phyloP scores from a whole-genome alignment of 2,797 vertebrate species.

The Phoebastria nigripes region DNA sequence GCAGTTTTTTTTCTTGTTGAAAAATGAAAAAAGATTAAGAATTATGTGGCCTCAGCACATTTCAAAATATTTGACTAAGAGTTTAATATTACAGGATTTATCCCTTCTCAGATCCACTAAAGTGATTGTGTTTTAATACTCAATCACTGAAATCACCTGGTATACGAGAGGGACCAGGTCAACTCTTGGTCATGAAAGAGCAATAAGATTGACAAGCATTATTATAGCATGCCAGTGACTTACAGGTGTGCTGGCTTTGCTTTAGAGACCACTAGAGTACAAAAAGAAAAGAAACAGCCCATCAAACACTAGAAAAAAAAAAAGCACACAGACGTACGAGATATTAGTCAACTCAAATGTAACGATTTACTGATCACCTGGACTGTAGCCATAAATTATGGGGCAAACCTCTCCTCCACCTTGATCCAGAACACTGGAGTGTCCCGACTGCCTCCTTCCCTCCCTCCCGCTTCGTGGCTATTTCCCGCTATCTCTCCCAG shows the following conservation, averaged over 20 bases:
- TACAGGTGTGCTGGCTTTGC: background rate
- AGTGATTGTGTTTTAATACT: background rate
- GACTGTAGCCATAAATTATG: background rate
- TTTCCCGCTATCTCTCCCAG: background rate
- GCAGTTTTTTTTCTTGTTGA: background rate
- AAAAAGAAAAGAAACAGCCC: background rate
- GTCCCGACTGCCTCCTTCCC: background rate
- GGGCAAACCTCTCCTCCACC: background rate
- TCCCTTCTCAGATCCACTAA: background rate
- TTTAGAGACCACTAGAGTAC: background rate
- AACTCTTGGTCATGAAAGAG: background rate
- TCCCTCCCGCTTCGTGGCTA: background rate
- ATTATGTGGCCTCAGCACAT: background rate
- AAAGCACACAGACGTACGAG: fast-evolving
- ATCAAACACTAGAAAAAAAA: background rate
- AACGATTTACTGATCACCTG: background rate
- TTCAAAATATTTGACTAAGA: background rate
- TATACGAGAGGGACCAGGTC: background rate
- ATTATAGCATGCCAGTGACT: background rate
- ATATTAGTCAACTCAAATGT: background rate
- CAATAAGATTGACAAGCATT: background rate
- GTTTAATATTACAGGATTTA: background rate
- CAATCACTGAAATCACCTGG: background rate
- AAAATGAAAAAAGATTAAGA: background rate
- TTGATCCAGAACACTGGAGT: background rate